Conservation (phyloP, 92 coral and sea anemone species). For the Bergia sp. region DNA sequence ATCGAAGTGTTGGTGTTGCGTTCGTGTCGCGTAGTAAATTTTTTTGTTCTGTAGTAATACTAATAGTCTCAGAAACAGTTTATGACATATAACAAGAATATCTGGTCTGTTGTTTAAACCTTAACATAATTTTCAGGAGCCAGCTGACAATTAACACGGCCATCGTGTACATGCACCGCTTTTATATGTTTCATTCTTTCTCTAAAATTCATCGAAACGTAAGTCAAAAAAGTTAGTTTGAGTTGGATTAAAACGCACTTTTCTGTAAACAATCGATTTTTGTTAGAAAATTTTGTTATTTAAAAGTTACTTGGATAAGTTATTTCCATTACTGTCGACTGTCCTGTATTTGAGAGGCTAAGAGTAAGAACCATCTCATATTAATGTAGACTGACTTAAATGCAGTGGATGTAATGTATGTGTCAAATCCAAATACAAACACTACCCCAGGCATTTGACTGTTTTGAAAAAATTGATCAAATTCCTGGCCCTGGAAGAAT, state of each 20-base stretch:
- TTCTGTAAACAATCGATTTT: not conserved
- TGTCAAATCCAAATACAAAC: too few relatives aligned
- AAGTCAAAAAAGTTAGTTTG: conserved; percentile 45
- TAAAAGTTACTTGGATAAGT: not conserved
- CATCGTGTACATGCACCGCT: conserved; percentile 98
- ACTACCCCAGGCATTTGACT: too few relatives aligned
- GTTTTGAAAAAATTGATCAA: too few relatives aligned
- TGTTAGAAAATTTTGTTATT: not conserved
- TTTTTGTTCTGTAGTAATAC: not conserved
- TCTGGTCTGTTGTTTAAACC: not conserved
- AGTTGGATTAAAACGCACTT: not conserved
- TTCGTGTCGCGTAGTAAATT: not conserved
- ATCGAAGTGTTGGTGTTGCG: not conserved
- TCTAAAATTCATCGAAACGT: conserved; percentile 92
- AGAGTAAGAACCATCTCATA: too few relatives aligned
- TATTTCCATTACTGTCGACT: not conserved
- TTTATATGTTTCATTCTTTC: conserved; percentile 95
- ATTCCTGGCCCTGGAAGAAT: too few relatives aligned
- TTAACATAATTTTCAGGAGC: conserved; percentile 65
- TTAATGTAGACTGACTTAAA: too few relatives aligned
- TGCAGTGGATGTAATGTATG: too few relatives aligned
- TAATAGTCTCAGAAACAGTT: not conserved
- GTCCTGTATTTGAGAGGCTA: not conserved
- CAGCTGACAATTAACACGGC: conserved; percentile 99
- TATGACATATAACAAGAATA: not conserved